Percentiles rank a stretch among this genome's conserved stretches.
These are phyloP conservation scores for Bellardia pandia DNA, from an alignment of 2,888 invertebrate genomes.

Conservation along the genomic window DNA sequence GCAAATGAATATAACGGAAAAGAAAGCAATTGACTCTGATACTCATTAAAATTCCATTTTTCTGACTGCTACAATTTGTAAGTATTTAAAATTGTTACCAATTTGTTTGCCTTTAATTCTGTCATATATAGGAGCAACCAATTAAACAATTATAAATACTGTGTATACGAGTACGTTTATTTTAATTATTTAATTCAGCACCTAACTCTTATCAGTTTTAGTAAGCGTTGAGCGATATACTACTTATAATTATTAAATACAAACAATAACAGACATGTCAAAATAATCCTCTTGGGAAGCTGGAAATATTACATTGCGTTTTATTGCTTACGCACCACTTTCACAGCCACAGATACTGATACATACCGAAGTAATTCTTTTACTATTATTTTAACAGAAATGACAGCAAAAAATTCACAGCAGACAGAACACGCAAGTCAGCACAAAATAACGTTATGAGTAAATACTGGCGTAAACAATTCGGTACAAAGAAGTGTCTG, in stretches of 20 bases:
- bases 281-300: conserved; percentile 1
- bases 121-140: too few species aligned
- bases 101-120: too few species aligned
- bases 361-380: neutral
- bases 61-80: too few species aligned
- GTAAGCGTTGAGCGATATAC: conserved; percentile 14
- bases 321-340: neutral
- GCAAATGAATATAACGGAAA: neutral
- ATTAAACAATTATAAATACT: too few species aligned
- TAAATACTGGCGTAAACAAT: too few species aligned
- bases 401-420: neutral
- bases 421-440: neutral
- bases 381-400: neutral
- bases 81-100: too few species aligned
- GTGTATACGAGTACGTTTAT: too few species aligned
- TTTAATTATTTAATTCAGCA: conserved; percentile 4
- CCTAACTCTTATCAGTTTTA: conserved; percentile 1
- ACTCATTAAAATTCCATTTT: neutral
- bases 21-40: neutral
- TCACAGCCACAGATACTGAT: neutral
- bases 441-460: too few species aligned
- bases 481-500: too few species aligned
- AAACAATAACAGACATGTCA: neutral
- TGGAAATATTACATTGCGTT: neutral
- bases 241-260: neutral